phyloP scores from a whole-genome alignment of 2,113 vertebrate species.

The Notothenia coriiceps region DNA sequence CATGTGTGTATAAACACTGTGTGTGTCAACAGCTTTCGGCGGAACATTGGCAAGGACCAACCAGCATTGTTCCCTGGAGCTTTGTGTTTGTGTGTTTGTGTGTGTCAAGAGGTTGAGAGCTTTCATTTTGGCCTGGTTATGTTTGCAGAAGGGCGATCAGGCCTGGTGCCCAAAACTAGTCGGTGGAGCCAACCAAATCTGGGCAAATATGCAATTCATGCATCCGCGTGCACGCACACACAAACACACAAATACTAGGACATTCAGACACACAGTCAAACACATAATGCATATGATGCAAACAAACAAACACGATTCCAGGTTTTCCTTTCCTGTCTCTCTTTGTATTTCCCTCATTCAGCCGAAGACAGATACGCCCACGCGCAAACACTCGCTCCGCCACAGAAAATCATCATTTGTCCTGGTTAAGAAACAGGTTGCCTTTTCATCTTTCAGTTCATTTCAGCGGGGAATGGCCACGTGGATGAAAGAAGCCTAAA shows the following conservation, averaged over 20 bases:
- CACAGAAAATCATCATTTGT: slow-evolving; percentile 42
- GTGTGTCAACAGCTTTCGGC: slow-evolving; percentile 71
- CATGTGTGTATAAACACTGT: slow-evolving; percentile 64
- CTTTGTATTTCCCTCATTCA: slow-evolving; percentile 44
- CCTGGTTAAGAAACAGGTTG: slow-evolving; percentile 62
- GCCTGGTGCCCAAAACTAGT: slow-evolving; percentile 75
- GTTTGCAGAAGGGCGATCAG: slow-evolving; percentile 83
- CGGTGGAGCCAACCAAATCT: slow-evolving; percentile 75
- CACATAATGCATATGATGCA: slow-evolving; percentile 72
- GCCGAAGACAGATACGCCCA: slow-evolving; percentile 35
- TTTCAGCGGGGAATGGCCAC: slow-evolving; percentile 62
- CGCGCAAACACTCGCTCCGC: not conserved
- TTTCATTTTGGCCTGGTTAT: slow-evolving; percentile 77
- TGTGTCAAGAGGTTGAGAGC: slow-evolving; percentile 71
- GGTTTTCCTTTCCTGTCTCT: slow-evolving; percentile 53
- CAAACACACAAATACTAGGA: slow-evolving; percentile 14
- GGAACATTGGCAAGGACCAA: slow-evolving; percentile 66
- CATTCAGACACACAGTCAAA: slow-evolving; percentile 56
- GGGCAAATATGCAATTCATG: slow-evolving; percentile 78
- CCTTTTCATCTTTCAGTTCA: slow-evolving; percentile 63
- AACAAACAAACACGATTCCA: slow-evolving; percentile 77
- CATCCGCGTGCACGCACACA: slow-evolving; percentile 6
- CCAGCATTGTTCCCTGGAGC: slow-evolving; percentile 72
- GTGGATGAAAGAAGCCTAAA: slow-evolving; percentile 60
- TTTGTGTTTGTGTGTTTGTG: slow-evolving; percentile 71